These are phyloP conservation scores for Drosophila serrata DNA, from an alignment of 1,140 invertebrate species.

Conservation along the genomic window DNA sequence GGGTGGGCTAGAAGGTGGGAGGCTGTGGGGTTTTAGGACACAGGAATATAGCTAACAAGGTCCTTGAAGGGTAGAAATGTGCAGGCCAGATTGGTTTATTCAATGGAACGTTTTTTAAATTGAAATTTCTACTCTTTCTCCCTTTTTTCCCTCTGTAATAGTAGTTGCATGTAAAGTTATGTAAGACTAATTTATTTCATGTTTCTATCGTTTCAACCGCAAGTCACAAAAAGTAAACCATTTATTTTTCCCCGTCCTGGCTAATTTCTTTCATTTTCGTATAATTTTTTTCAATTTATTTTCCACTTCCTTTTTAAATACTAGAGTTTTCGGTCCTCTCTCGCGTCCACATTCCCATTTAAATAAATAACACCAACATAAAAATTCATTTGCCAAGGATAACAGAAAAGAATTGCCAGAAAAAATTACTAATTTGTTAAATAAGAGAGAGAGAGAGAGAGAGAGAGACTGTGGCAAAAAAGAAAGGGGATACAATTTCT, in stretches of 20 bases:
- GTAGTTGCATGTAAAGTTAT: conserved; percentile 4
- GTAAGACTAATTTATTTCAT: conserved; percentile 10
- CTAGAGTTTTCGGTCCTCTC: background rate
- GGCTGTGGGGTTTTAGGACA: background rate
- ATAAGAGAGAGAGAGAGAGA: background rate
- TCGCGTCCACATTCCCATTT: conserved; percentile 1
- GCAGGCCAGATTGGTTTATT: background rate
- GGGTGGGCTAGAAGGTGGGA: background rate
- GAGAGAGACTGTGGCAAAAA: background rate
- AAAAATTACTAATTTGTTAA: conserved; percentile 28
- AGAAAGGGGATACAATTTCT: background rate
- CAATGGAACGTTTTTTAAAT: conserved; percentile 9
- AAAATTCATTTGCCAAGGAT: conserved; percentile 39
- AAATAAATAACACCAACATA: conserved; percentile 45
- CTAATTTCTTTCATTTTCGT: conserved; percentile 20
- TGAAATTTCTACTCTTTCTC: conserved; percentile 3
- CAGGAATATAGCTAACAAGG: background rate
- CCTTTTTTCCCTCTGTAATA: background rate
- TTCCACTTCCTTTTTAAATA: conserved; percentile 14
- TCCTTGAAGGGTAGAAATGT: conserved; percentile 4
- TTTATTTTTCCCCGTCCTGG: background rate
- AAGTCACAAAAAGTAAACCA: conserved; percentile 4
- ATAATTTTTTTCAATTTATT: conserved; percentile 27
- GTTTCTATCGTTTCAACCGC: background rate
- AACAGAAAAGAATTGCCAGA: conserved; percentile 5